Base-by-base conservation (phyloP, 2,113 vertebrate species). In the Setophaga coronata region DNA sequence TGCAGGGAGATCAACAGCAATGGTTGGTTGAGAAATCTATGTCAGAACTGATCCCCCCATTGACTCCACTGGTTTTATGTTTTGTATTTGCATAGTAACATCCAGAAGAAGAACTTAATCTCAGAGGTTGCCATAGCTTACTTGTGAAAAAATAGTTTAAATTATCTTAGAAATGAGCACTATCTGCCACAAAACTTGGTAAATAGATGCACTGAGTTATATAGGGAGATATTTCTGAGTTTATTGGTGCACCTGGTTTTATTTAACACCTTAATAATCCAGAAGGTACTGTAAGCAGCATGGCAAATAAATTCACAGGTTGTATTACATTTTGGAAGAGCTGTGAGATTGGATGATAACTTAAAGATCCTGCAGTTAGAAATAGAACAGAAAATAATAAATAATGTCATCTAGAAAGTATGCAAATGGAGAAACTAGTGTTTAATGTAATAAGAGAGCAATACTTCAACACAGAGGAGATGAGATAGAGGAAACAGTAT, bases 251-350 rank as follows among this genome's bases (percentile, higher is more conserved):
- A 64, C 42, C 57, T 91, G 65, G 31, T 76, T 93, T 97, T 93
- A 96, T 96, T 95, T 95, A 96, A 65, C 57, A 82, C 81, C 42
- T 78, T 93, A 91, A 96, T 96, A 95, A 96, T 72, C 65, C 79
- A 67, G 83, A 82, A 96, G 72, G 62, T 64, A 64, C 15, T 5
- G 38, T 69, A 87, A 95, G 33, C 60, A 89, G 43, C 51, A 19
- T 34, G 15, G 87, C 54, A 91, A 83, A 93, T 92, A 92, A 95
- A 91, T 96, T 94, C 48, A 61, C 70, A 61, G 57, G 42, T 82
- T 91, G 50, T 64, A 56, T 82, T 95, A 61, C n/a, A 38, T 93
- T 91, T 78, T 84, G 66, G 83, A 87, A 89, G 56, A 84, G 25
- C 77, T 84, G 61, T 74, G 91, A 94, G 76, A 82, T 87, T 80